A percentile compares a stretch with the other conserved stretches of the same genome.
Conservation (phyloP, 2,113 vertebrate genomes). For the Seriola dumerili region DNA sequence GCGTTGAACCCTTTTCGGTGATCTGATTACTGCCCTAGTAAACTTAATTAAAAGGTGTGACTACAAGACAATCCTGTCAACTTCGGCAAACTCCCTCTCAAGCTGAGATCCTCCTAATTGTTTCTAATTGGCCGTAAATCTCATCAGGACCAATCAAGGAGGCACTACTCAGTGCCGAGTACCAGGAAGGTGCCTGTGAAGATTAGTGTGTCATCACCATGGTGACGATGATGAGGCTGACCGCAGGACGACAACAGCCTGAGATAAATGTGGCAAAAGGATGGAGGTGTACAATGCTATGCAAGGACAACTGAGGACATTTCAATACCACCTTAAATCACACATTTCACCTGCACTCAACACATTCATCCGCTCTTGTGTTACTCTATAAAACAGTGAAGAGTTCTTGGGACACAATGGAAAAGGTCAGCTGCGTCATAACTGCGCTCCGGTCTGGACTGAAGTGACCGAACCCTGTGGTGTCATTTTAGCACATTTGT, state of each 20-base stretch:
- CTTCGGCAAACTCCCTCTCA: not conserved
- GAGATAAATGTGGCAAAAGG: constrained; percentile 5
- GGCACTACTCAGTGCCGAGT: not conserved
- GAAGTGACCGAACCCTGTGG: constrained; percentile 7
- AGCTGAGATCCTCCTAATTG: not conserved
- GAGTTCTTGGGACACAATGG: not conserved
- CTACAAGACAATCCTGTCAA: not conserved
- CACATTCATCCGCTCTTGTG: not conserved
- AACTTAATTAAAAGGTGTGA: not conserved
- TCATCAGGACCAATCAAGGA: constrained; percentile 24
- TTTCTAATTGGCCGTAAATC: constrained; percentile 13
- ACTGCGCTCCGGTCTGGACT: not conserved
- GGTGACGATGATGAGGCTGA: constrained; percentile 25
- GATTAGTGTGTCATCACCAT: constrained; percentile 30
- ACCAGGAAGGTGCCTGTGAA: not conserved
- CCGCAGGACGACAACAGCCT: not conserved
- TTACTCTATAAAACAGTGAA: not conserved
- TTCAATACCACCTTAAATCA: constrained; percentile 1
- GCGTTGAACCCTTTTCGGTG: too few relatives aligned
- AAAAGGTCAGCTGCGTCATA: constrained; percentile 28
- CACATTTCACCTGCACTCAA: not conserved
- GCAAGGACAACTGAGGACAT: not conserved
- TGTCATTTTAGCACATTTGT: not conserved
- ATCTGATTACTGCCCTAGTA: not conserved
- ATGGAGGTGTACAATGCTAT: not conserved